Conservation (phyloP, 53 echinoderm and acorn worm genomes). For the Temnopleurus reevesii region DNA sequence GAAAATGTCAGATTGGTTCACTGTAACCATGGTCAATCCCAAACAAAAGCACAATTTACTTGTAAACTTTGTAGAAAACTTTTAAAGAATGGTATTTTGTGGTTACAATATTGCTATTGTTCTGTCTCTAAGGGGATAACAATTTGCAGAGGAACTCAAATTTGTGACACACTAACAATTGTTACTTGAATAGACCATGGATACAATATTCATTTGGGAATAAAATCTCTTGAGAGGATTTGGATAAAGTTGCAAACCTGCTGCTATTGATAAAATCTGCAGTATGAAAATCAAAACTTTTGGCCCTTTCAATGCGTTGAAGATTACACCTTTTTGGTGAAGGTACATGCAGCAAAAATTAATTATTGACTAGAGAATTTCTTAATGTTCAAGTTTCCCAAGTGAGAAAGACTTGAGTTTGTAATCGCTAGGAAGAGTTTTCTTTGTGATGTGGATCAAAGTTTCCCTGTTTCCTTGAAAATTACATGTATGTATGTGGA, state of each 20-base stretch:
- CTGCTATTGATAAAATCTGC: not conserved
- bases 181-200: not conserved
- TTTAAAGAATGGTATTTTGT: not conserved
- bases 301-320: not conserved
- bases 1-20: not conserved
- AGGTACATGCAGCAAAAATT: not conserved
- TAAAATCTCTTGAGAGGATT: constrained; percentile 18
- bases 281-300: not conserved
- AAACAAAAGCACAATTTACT: not conserved
- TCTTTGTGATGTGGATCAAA: not conserved
- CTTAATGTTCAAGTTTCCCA: not conserved
- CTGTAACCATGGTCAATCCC: not conserved
- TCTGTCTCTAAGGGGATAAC: constrained; percentile 2
- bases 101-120: not conserved
- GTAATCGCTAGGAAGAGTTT: not conserved
- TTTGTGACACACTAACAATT: constrained; percentile 5
- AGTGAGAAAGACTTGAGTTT: not conserved
- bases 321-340: not conserved
- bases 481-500: not conserved
- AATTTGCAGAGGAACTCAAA: constrained; percentile 2
- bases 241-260: constrained; percentile 22
- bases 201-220: constrained; percentile 29
- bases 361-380: not conserved
- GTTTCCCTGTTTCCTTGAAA: not conserved
- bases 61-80: constrained; percentile 1